A percentile compares a stretch with the other conserved stretches of the same genome.
Conservation (phyloP, 2,888 invertebrate species). For the Ischnus inquisitorius region DNA sequence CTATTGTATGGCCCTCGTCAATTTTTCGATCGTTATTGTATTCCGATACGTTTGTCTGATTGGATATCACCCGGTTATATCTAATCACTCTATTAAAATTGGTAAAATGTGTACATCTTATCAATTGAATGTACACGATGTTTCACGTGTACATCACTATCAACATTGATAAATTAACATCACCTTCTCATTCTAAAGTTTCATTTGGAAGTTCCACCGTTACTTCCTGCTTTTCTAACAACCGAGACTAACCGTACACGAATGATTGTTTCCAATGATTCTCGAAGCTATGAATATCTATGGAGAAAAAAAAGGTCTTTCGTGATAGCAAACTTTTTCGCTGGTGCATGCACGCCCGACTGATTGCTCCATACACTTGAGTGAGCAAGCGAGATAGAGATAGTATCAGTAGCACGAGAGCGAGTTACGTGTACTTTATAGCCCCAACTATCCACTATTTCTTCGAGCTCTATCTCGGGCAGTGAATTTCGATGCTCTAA, state of each 20-base stretch:
- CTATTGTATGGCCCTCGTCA: too few species aligned
- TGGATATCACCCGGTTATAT: too few species aligned
- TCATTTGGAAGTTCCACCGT: not conserved
- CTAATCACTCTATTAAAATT: too few species aligned
- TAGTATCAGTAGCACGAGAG: conserved; percentile 53
- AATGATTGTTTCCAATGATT: not conserved
- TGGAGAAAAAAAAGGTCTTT: not conserved
- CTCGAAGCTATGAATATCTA: not conserved
- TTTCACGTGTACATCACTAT: too few species aligned
- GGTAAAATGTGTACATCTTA: too few species aligned
- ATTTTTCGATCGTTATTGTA: too few species aligned
- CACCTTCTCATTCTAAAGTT: not conserved
- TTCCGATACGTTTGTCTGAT: too few species aligned
- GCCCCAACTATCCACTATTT: conserved; percentile 67
- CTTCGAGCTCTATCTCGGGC: conserved; percentile 58
- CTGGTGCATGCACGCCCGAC: conserved; percentile 19
- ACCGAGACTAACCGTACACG: not conserved
- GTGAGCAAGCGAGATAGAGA: conserved; percentile 12
- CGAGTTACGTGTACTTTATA: conserved; percentile 70
- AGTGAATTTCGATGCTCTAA: conserved; percentile 72
- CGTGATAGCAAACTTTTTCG: not conserved
- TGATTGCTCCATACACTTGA: conserved; percentile 42
- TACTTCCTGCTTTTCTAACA: not conserved
- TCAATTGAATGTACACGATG: too few species aligned
- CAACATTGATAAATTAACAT: too few species aligned